Evolutionary conservation across 1,140 invertebrate species (phyloP), one percentile per base, ranked within the genome.

Genomic region (Teleopsis dalmanni): DNA sequence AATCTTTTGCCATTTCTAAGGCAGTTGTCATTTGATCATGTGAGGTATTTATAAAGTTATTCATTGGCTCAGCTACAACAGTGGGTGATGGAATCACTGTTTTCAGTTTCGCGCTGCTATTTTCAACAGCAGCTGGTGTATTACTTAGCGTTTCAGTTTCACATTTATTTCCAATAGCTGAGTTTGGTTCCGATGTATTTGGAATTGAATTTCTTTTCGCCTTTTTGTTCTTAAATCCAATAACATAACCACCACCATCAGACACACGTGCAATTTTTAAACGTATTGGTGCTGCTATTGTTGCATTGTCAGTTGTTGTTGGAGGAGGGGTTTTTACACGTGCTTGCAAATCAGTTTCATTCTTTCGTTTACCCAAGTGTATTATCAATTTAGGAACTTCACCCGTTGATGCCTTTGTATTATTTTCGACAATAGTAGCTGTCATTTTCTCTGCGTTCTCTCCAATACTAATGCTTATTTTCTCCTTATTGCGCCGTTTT

Each of bases 191-290:
- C 29, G 41, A 27, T 13, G 51, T 23, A 7, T 33, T 31, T 35
- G 27, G 14, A 43, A 13, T 33, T 8, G 36, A 23, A 16, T 49
- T 49, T 34, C 34, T 48, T 14, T 26, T 42, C 50, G 52, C 21
- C 54, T 47, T 10, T 60, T 55, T 19, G 55, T 58, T 69, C 45
- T 55, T 55, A 8, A 59, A 48, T 47, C 58, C 73, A 72, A 81
- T 82, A 34, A 81, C 76, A 62, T 81, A 81, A 25, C 75, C 75
- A 11, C 78, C 75, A 29, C 87, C 87, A 53, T 87, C 81, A 18
- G 84, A 80, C 55, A 84, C 85, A 29, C 87, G 77, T 1, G 85
- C 78, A 46, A 91, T 69, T 78, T 91, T 91, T 73, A 91, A 80
- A 44, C 84, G 78, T 48, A 91, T 87, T 1, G 87, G 87, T 25